Evolutionary conservation across 2,888 invertebrate genomes (phyloP).

Genomic region (Hemicrepidius hirtus): DNA sequence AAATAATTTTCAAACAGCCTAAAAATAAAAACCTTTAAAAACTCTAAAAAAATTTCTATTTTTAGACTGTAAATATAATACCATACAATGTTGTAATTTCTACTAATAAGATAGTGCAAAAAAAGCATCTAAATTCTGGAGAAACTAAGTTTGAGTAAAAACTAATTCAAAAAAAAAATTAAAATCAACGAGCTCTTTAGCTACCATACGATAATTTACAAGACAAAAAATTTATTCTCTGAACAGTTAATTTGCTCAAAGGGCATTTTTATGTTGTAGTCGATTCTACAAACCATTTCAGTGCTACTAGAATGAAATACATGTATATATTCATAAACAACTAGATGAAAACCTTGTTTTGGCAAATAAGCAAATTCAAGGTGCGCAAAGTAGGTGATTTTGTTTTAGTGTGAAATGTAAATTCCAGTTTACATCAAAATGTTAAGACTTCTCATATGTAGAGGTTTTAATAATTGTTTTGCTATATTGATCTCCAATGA

Average conservation of each 20-base stretch:
- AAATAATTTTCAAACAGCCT: slow-evolving; percentile 45
- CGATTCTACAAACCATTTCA: slow-evolving; percentile 36
- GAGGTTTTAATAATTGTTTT: slow-evolving; percentile 31
- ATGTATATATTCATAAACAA: slow-evolving; percentile 46
- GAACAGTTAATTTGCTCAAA: slow-evolving; percentile 23
- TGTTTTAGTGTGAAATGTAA: slow-evolving; percentile 44
- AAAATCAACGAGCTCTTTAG: slow-evolving; percentile 6
- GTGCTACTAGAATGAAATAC: slow-evolving; percentile 46
- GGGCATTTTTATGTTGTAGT: slow-evolving; percentile 18
- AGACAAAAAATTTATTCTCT: slow-evolving; percentile 36
- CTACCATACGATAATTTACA: slow-evolving; percentile 35
- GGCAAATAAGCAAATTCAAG: slow-evolving; percentile 51
- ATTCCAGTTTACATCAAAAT: slow-evolving; percentile 43
- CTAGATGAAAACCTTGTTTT: slow-evolving; percentile 50
- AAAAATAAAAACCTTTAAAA: slow-evolving; percentile 36
- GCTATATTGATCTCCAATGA: slow-evolving; percentile 54
- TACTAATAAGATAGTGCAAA: slow-evolving; percentile 28
- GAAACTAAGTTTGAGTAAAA: slow-evolving; percentile 38
- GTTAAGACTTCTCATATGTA: slow-evolving; percentile 36
- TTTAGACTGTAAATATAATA: slow-evolving; percentile 41
- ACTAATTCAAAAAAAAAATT: slow-evolving; percentile 30
- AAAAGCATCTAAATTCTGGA: slow-evolving; percentile 39
- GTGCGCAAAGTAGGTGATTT: slow-evolving; percentile 49
- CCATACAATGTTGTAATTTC: slow-evolving; percentile 34
- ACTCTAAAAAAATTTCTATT: slow-evolving; percentile 20